Evolutionary conservation across 2,797 vertebrate genomes (phyloP).

Genomic region (Cryptoprocta ferox): DNA sequence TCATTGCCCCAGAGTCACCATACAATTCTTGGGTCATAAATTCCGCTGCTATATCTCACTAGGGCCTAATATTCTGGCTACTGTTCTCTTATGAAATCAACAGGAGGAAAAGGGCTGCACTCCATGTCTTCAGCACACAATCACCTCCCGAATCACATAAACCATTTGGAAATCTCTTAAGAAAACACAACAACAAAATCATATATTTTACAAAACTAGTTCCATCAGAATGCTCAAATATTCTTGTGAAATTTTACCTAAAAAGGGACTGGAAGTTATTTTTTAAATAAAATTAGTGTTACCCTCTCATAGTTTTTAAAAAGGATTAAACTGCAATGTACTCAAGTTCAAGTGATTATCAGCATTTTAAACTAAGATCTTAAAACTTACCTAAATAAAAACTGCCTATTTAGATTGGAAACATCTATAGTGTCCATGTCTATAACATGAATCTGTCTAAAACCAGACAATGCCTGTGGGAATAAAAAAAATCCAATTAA

Average conservation of each 20-base stretch:
- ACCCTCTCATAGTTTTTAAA: background rate
- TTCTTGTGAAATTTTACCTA: conserved; percentile 13
- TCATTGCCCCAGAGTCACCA: background rate
- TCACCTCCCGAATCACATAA: background rate
- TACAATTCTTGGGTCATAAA: background rate
- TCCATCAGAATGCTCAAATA: background rate
- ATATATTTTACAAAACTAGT: background rate
- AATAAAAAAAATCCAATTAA: conserved; percentile 72
- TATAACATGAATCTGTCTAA: conserved; percentile 97
- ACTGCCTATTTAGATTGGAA: conserved; percentile 99
- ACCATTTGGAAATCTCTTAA: background rate
- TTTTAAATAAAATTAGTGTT: conserved; percentile 4
- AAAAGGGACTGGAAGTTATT: background rate
- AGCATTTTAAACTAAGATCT: conserved; percentile 38
- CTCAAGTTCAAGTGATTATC: conserved; percentile 46
- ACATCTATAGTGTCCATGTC: conserved; percentile 99
- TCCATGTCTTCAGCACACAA: background rate
- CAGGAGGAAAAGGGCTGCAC: background rate
- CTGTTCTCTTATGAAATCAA: background rate
- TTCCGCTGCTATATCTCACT: background rate
- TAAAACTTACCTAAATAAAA: conserved; percentile 95
- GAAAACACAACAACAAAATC: background rate
- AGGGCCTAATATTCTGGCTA: background rate
- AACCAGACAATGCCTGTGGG: conserved; percentile 95
- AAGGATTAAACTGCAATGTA: conserved; percentile 20